Conservation (phyloP, 2,113 vertebrate species). For the Helogale parvula region DNA sequence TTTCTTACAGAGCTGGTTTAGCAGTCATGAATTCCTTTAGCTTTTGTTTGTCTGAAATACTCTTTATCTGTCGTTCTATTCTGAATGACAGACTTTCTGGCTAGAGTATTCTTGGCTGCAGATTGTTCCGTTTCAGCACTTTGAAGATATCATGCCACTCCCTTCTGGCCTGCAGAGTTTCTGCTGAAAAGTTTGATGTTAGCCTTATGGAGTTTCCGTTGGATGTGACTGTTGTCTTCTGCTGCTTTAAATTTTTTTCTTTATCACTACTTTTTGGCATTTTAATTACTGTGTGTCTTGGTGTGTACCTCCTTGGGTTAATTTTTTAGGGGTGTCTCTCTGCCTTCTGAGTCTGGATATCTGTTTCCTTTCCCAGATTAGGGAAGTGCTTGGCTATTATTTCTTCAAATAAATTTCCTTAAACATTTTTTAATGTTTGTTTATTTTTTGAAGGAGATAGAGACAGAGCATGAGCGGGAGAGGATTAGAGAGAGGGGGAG, state of each 20-base stretch:
- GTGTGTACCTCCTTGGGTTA: not conserved
- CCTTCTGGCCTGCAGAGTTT: not conserved
- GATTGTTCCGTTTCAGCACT: not conserved
- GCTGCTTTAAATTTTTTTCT: not conserved
- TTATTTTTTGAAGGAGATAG: too few relatives aligned
- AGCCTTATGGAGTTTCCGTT: not conserved
- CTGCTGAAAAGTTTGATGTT: not conserved
- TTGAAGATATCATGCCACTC: not conserved
- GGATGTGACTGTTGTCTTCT: not conserved
- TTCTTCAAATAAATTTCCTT: not conserved
- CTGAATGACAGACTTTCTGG: not conserved
- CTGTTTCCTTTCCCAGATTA: not conserved
- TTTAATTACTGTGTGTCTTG: not conserved
- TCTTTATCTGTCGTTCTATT: not conserved
- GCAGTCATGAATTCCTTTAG: not conserved
- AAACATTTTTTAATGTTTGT: too few relatives aligned
- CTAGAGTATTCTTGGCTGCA: not conserved
- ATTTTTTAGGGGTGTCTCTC: not conserved
- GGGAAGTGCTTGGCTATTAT: not conserved
- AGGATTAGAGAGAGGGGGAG: too few relatives aligned
- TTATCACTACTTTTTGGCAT: not conserved
- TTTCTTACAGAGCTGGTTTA: not conserved
- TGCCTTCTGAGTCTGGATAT: not conserved
- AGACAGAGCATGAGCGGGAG: too few relatives aligned
- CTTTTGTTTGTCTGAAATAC: not conserved